These are phyloP conservation scores for Aix galericulata DNA, from an alignment of 2,113 vertebrate species.

Conservation along the genomic window DNA sequence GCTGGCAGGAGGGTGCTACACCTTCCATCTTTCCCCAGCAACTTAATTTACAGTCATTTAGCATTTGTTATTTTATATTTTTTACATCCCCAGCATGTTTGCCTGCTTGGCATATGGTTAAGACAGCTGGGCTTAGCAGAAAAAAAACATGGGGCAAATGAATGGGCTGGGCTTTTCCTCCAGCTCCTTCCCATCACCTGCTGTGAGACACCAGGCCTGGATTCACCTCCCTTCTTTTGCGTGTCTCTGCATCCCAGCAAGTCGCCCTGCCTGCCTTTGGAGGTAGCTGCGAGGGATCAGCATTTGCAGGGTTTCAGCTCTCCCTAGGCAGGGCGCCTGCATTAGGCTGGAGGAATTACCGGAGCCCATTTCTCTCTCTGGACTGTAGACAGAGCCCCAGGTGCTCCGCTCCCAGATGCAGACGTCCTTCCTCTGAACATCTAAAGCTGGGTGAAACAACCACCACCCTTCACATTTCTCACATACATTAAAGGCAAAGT, in stretches of 20 bases:
- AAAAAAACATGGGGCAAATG: too few species aligned
- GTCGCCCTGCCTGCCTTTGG: neutral
- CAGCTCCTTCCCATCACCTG: too few species aligned
- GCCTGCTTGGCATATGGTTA: neutral
- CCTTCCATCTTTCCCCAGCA: neutral
- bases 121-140: neutral
- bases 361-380: neutral
- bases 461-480: neutral
- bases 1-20: neutral
- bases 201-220: neutral
- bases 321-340: neutral
- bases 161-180: too few species aligned
- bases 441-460: neutral
- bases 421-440: neutral
- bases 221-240: neutral
- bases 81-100: neutral
- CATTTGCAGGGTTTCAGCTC: rapidly evolving
- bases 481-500: neutral
- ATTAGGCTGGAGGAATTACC: neutral
- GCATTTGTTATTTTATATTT: neutral
- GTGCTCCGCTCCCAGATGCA: neutral
- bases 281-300: neutral
- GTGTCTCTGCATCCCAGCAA: rapidly evolving
- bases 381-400: constrained; percentile 21
- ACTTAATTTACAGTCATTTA: too few species aligned